Evolutionary conservation across 2,888 invertebrate genomes (phyloP).

Genomic region (Aphrophora alni): DNA sequence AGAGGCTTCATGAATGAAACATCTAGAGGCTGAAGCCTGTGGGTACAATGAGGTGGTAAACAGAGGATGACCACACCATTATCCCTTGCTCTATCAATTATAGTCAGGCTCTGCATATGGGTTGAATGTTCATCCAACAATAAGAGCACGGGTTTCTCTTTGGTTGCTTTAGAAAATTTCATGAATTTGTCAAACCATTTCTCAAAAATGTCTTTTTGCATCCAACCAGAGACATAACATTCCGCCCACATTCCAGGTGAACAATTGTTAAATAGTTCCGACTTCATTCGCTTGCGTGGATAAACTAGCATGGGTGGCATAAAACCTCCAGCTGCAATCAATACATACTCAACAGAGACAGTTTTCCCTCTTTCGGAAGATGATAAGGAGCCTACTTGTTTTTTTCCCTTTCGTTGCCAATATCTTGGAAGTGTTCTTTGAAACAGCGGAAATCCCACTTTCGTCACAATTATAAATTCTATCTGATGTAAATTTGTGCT

Average conservation of each 20-base stretch:
- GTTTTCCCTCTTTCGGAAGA: conserved; percentile 48
- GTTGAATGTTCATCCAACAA: conserved; percentile 54
- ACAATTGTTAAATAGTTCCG: conserved; percentile 40
- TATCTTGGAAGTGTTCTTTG: conserved; percentile 41
- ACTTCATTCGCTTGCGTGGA: conserved; percentile 43
- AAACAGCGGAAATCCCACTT: conserved; percentile 13
- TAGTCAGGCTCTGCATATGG: conserved; percentile 52
- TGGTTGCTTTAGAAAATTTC: conserved; percentile 17
- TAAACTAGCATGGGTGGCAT: conserved; percentile 37
- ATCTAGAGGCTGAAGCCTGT: conserved; percentile 40
- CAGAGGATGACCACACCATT: conserved; percentile 50
- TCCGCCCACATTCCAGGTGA: conserved; percentile 41
- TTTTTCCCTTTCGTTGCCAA: conserved; percentile 44
- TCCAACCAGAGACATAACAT: conserved; percentile 45
- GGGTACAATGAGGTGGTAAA: conserved; percentile 43
- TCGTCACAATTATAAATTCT: conserved; percentile 12
- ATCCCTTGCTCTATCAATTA: conserved; percentile 48
- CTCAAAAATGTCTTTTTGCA: conserved; percentile 43
- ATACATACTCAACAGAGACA: conserved; percentile 48
- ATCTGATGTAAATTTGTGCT: conserved; percentile 11
- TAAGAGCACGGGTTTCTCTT: conserved; percentile 52
- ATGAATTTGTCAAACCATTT: conserved; percentile 45
- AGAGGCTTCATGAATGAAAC: conserved; percentile 50
- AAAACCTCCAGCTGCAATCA: conserved; percentile 43
- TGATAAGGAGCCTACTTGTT: conserved; percentile 41